These are phyloP conservation scores for Chironomus tentans DNA, from an alignment of 2,888 invertebrate species.

Conservation along the genomic window DNA sequence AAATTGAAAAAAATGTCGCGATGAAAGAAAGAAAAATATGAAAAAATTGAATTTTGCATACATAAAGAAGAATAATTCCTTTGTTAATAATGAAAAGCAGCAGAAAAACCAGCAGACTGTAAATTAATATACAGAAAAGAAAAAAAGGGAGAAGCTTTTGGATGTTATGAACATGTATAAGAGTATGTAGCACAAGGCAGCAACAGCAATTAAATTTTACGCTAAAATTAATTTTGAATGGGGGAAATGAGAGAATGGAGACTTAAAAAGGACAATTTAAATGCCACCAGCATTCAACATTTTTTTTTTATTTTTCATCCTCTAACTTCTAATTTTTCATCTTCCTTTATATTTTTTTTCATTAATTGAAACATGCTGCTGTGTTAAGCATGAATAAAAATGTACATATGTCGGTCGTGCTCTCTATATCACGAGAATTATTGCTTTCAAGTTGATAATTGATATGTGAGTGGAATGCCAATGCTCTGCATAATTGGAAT, in stretches of 20 bases:
- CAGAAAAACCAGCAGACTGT: background rate
- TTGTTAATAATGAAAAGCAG: no score
- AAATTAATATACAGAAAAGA: background rate
- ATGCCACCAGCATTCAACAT: background rate
- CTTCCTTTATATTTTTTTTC: background rate
- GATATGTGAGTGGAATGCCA: background rate
- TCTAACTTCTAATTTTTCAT: no score
- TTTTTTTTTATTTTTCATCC: no score
- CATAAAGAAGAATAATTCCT: no score
- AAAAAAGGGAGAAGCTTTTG: no score
- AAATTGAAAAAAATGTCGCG: no score
- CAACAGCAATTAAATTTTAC: background rate
- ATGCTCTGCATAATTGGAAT: background rate
- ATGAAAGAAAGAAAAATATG: no score
- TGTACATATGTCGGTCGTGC: no score
- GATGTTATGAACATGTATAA: no score
- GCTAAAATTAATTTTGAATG: background rate
- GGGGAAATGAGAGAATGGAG: background rate
- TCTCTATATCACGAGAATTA: no score
- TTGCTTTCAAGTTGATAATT: background rate
- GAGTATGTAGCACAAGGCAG: background rate
- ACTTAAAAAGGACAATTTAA: background rate
- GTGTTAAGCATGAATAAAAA: no score
- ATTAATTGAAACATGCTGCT: background rate
- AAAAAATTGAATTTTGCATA: no score